Base-by-base conservation (phyloP, 2,797 vertebrate species). In the Capromys pilorides region DNA sequence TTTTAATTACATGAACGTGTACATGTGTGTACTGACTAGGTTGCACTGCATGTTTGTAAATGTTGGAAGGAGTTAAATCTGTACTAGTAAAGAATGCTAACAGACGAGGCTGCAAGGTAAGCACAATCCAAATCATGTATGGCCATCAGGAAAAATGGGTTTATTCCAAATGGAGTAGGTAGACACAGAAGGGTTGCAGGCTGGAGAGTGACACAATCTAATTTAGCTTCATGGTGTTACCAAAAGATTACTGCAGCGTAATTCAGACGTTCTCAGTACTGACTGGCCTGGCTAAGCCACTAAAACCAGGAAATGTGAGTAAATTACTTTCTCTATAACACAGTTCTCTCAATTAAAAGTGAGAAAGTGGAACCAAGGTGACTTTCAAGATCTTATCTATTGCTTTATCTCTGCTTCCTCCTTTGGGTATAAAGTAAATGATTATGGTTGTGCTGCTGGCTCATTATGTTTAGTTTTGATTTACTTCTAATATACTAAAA, bases 261-360 rank as follows among this genome's bases (percentile, higher is more conserved):
- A 94, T 82, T 92, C 51, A 88, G 66, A 93, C 84, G 90, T 83
- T 39, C 59, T 88, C 45, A 91, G 54, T 22, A 78, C 45, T 31
- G 54, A 78, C 33, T 31, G 49, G 84, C 26, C 66, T 78, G 24
- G 28, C 33, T 83, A 83, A 75, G 41, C 57, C 10, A 41, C 24
- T 80, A 84, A 87, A 64, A 88, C 24, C 33, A 88, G 31, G 11
- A 66, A 92, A 81, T 89, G 61, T 51, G 57, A 90, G 75, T 0
- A 77, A 90, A 92, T 93, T 81, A 90, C 85, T 90, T 41, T 92
- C 33, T 87, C 49, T 51, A 83, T 18, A 86, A 14, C 14, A 88
- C 36, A 87, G 49, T 96, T 94, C 67, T 77, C 45, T 96, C 88
- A 86, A 73, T 91, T 79, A 93, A 84, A 95, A 93, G 69, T 8